phyloP scores from a whole-genome alignment of 2,888 invertebrate genomes.

The Dilophus febrilis region DNA sequence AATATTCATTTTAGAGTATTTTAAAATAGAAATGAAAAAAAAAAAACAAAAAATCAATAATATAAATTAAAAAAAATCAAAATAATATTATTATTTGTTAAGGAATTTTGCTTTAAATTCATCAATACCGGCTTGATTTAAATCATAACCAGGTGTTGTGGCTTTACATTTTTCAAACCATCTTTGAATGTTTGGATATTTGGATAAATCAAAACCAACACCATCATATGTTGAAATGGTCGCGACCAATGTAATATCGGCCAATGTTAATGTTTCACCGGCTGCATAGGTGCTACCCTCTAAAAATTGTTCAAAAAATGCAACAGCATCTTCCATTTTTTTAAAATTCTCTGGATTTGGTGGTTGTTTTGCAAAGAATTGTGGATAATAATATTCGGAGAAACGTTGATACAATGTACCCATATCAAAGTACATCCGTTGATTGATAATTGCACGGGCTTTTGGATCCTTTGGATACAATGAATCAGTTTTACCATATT shows the following conservation, averaged over 20 bases:
- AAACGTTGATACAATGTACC: constrained; percentile 56
- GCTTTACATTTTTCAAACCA: constrained; percentile 42
- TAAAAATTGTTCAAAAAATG: constrained; percentile 45
- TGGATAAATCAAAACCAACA: constrained; percentile 44
- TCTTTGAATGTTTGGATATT: constrained; percentile 47
- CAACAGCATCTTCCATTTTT: constrained; percentile 43
- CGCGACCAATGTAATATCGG: constrained; percentile 51
- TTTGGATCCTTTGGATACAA: constrained; percentile 61
- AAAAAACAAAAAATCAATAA: no score
- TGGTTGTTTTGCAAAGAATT: constrained; percentile 41
- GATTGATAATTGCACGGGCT: constrained; percentile 59
- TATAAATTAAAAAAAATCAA: no score
- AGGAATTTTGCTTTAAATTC: constrained; percentile 34
- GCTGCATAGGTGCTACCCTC: constrained; percentile 46
- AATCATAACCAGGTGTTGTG: constrained; percentile 40
- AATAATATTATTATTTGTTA: constrained; percentile 2
- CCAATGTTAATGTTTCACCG: constrained; percentile 49
- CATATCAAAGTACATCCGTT: constrained; percentile 63
- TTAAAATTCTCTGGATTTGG: constrained; percentile 49
- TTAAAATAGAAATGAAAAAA: no score
- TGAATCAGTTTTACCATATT: constrained; percentile 60
- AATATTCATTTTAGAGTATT: no score
- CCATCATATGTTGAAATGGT: constrained; percentile 54
- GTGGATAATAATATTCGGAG: constrained; percentile 49
- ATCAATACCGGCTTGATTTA: constrained; percentile 37